phyloP scores from a whole-genome alignment of 2,888 invertebrate genomes.

The Nomada lathburiana region DNA sequence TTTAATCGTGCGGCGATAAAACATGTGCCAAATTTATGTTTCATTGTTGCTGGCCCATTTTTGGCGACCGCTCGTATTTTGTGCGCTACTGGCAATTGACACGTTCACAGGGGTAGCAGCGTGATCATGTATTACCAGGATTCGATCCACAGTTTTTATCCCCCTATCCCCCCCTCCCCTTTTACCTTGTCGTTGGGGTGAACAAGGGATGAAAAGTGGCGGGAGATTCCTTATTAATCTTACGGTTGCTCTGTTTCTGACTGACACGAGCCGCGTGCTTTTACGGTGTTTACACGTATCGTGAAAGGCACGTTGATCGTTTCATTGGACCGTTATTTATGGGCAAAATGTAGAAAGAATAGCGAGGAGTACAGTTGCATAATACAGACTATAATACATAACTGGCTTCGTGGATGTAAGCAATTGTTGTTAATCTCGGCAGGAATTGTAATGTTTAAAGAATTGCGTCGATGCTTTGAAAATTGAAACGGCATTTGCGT shows the following conservation, averaged over 20 bases:
- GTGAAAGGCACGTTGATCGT: conserved; percentile 24
- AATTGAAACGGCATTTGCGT: too few species aligned
- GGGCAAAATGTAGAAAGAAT: not conserved
- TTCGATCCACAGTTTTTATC: not conserved
- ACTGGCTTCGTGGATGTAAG: too few species aligned
- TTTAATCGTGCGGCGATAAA: conserved; percentile 27
- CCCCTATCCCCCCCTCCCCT: too few species aligned
- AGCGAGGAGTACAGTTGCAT: not conserved
- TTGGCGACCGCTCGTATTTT: not conserved
- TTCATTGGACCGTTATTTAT: conserved; percentile 20
- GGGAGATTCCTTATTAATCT: conserved; percentile 25
- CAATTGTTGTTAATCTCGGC: too few species aligned
- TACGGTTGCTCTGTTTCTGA: not conserved
- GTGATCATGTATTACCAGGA: not conserved
- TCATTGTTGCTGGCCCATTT: conserved; percentile 17
- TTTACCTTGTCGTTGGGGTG: not conserved
- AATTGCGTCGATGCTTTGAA: too few species aligned
- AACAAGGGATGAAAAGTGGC: conserved; percentile 16
- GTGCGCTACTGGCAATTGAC: not conserved
- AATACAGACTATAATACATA: too few species aligned
- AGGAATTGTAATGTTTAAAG: too few species aligned
- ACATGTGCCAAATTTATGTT: conserved; percentile 16
- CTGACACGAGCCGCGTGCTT: not conserved
- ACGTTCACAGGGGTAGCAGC: not conserved
- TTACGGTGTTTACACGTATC: conserved; percentile 33